Conservation (phyloP, 2,113 vertebrate species). For the Sminthopsis crassicaudata region DNA sequence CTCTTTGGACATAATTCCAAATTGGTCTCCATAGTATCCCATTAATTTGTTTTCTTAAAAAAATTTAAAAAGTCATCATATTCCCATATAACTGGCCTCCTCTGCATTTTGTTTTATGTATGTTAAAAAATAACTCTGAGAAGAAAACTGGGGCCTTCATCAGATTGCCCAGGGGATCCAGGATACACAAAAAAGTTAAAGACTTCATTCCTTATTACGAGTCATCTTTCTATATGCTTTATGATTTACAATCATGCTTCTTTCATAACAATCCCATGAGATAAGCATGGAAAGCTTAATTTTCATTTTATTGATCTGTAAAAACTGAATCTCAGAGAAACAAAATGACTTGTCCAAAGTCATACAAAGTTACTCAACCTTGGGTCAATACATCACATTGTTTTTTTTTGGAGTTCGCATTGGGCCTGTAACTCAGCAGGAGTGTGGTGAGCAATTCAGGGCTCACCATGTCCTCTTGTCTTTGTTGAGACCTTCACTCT, state of each 20-base stretch:
- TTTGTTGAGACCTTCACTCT: no score
- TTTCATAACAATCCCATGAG: background rate
- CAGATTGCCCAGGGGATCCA: background rate
- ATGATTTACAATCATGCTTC: background rate
- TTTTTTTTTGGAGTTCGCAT: background rate
- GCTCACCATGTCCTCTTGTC: no score
- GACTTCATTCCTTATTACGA: background rate
- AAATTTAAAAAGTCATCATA: background rate
- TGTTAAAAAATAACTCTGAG: background rate
- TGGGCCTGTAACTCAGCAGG: no score
- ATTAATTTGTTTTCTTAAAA: background rate
- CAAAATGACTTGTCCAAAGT: background rate
- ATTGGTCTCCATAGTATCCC: no score
- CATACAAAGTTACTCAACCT: background rate
- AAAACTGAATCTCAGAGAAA: background rate
- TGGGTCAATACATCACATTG: background rate
- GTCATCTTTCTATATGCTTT: background rate
- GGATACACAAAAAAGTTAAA: no score
- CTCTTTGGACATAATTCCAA: no score
- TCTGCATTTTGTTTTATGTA: background rate
- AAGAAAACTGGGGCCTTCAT: background rate
- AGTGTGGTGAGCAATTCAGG: no score
- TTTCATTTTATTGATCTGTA: background rate
- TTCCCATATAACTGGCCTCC: background rate
- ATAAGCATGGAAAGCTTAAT: background rate